These are phyloP conservation scores for Pollenia labialis DNA, from an alignment of 2,888 invertebrate species.

Conservation along the genomic window DNA sequence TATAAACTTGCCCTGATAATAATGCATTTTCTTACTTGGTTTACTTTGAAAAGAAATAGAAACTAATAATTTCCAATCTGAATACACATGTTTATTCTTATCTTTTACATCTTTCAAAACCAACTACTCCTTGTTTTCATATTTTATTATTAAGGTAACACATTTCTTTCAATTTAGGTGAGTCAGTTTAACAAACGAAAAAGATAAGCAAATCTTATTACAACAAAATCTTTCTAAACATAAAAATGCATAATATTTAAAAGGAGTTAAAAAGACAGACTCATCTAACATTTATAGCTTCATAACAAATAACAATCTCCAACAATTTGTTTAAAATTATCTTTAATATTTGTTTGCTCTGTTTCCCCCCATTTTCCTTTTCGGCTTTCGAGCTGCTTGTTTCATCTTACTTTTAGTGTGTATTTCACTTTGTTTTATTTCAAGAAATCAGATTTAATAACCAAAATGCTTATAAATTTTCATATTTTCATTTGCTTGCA, in stretches of 20 bases:
- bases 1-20: too few species aligned
- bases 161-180: too few species aligned
- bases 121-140: too few species aligned
- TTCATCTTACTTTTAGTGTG: background rate
- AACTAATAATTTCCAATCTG: too few species aligned
- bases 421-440: background rate
- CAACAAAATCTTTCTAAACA: too few species aligned
- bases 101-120: too few species aligned
- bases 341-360: background rate
- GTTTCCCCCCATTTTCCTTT: background rate
- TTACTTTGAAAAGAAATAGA: too few species aligned
- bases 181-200: too few species aligned
- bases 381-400: background rate
- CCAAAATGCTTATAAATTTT: slow-evolving; percentile 28
- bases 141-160: too few species aligned
- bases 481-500: background rate
- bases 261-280: background rate
- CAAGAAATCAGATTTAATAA: background rate
- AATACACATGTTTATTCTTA: too few species aligned
- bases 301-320: slow-evolving; percentile 20
- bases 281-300: slow-evolving; percentile 8
- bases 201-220: too few species aligned
- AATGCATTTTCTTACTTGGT: too few species aligned
- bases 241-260: background rate
- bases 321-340: slow-evolving; percentile 16